Evolutionary conservation across 1,140 invertebrate species (phyloP).

Genomic region (Ostrea denselamellosa): DNA sequence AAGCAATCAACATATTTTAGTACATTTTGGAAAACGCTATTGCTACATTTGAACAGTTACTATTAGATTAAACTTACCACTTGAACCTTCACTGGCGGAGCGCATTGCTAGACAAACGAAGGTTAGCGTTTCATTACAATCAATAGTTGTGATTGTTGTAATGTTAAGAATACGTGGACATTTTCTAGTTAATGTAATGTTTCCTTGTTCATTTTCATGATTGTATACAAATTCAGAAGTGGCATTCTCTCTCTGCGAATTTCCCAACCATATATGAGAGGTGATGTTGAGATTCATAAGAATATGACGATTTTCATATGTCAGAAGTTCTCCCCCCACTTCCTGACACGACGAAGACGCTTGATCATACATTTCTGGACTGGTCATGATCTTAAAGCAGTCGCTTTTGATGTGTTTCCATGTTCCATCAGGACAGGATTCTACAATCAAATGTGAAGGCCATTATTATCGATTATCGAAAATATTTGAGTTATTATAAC

Average conservation of each 20-base stretch:
- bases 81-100: neutral
- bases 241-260: neutral
- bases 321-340: neutral
- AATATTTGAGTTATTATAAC: too few relatives aligned
- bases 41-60: neutral
- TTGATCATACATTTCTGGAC: neutral
- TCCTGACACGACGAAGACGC: neutral
- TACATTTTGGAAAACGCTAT: neutral
- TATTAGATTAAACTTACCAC: neutral
- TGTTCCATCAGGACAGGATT: neutral
- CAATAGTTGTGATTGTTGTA: neutral
- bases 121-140: neutral
- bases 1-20: neutral
- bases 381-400: neutral
- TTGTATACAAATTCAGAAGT: neutral
- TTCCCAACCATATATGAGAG: neutral
- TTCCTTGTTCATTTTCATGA: neutral
- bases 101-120: neutral
- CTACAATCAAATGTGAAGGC: neutral
- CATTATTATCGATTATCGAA: too few relatives aligned
- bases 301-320: neutral
- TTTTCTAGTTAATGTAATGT: neutral
- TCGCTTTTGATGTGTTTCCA: neutral
- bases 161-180: neutral
- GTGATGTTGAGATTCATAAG: constrained; percentile 8